Evolutionary conservation across 2,797 vertebrate genomes (phyloP).

Genomic region (Mareca strepera): DNA sequence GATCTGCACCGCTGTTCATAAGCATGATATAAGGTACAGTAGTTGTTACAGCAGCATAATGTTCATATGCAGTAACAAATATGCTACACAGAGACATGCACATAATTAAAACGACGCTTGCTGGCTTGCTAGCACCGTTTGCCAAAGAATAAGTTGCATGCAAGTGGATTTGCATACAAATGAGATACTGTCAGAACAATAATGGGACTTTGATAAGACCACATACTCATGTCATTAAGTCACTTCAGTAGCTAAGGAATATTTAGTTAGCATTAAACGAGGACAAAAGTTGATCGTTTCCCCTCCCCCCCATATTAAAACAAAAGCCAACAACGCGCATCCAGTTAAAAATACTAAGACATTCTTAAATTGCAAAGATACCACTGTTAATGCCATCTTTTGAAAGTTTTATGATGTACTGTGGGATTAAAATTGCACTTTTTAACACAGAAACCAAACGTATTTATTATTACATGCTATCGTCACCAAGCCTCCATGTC

Average conservation of each 20-base stretch:
- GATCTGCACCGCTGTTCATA: slow-evolving; percentile 44
- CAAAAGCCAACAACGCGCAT: not conserved
- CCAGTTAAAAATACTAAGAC: not conserved
- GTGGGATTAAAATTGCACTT: not conserved
- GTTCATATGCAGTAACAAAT: slow-evolving; percentile 71
- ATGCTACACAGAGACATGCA: slow-evolving; percentile 60
- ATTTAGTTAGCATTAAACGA: slow-evolving; percentile 51
- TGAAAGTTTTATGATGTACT: not conserved
- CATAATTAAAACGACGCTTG: slow-evolving; percentile 65
- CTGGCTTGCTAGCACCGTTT: slow-evolving; percentile 70
- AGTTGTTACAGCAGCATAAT: slow-evolving; percentile 47
- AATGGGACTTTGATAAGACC: slow-evolving; percentile 75
- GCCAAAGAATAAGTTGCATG: slow-evolving; percentile 73
- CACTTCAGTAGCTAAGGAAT: slow-evolving; percentile 63
- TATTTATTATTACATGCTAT: not conserved
- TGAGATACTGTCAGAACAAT: slow-evolving; percentile 74
- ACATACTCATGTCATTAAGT: slow-evolving; percentile 71
- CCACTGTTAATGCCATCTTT: not conserved
- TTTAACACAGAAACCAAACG: not conserved
- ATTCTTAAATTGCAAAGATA: not conserved
- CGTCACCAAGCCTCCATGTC: not conserved
- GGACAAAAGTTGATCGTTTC: slow-evolving; percentile 66
- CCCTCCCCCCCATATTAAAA: slow-evolving; percentile 58
- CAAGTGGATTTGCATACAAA: slow-evolving; percentile 82
- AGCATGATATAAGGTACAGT: slow-evolving; percentile 33